Base-by-base conservation (phyloP, 2,113 vertebrate genomes). In the Morone chrysops region DNA sequence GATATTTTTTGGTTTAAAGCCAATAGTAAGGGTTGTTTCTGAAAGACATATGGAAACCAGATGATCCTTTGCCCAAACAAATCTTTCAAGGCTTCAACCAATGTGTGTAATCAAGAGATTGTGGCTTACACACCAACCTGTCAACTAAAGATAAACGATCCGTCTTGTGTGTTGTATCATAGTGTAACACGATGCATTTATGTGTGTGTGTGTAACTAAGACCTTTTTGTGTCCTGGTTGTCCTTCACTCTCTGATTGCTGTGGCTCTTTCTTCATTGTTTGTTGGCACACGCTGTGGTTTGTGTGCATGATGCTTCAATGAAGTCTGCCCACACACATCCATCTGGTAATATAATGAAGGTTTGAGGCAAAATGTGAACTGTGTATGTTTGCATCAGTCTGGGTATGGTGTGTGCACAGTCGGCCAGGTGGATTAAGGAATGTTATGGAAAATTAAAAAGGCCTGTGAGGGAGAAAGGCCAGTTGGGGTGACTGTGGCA, bases 21-120 rank as follows among this genome's bases (percentile, higher is more conserved):
- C 83, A 91, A 82, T 40, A 66, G 48, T 84, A 75, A 78, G 75
- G 75, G 67, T 85, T 81, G 18, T 75, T 90, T 88, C 81, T 89
- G 90, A 89, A 83, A 90, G 86, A 70, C 88, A 89, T 88, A 85
- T 94, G 93, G 92, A 89, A 88, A 89, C 88, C 94, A 94, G 92
- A 94, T 91, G 91, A 70, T 81, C 41, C 62, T 87, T 72, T 75
- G 70, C 84, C 84, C 70, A 90, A 92, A 90, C 83, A 80, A 75
- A 69, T 78, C 83, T 31, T 80, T 48, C 70, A 66, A 83, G 66
- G 36, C 48, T 78, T 48, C 76, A 81, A 90, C 70, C 56, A 54
- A 75, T 78, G 74, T 48, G 67, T 89, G 83, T 75, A 91, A 91
- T 90, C 82, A 88, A 83, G 69, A 83, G 81, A 76, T 75, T 82